Evolutionary conservation across 2,113 vertebrate genomes (phyloP).

Genomic region (Menidia beryllina): DNA sequence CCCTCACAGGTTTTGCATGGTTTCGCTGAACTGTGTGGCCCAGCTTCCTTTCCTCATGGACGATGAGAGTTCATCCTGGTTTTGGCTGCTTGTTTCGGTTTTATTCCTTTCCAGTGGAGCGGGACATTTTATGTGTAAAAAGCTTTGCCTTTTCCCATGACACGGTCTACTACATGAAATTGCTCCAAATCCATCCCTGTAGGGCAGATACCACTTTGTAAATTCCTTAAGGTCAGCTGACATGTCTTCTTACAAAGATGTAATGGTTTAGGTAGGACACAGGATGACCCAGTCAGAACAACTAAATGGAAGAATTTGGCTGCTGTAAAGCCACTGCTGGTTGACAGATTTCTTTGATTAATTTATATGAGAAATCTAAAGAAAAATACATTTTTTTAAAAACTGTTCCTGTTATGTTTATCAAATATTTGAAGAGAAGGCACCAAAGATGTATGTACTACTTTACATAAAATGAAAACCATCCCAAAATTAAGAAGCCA

Average conservation of each 20-base stretch:
- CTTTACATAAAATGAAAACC: too few species aligned
- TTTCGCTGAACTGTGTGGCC: neutral
- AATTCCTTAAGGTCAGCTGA: conserved; percentile 63
- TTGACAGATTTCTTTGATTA: neutral
- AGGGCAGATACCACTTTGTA: conserved; percentile 63
- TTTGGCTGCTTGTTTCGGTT: conserved; percentile 28
- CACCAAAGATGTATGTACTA: too few species aligned
- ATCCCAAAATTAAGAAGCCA: too few species aligned
- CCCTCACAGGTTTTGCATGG: neutral
- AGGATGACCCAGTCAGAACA: conserved; percentile 26
- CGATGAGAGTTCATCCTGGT: conserved; percentile 2
- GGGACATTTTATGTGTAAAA: conserved; percentile 74
- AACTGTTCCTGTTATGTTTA: too few species aligned
- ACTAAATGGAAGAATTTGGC: conserved; percentile 16
- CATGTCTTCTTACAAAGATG: conserved; percentile 44
- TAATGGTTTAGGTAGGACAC: conserved; percentile 38
- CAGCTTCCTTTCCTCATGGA: conserved; percentile 1
- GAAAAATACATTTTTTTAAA: conserved; percentile 2
- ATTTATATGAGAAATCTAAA: too few species aligned
- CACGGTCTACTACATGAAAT: conserved; percentile 59
- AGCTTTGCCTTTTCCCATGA: conserved; percentile 68
- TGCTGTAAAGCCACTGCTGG: neutral
- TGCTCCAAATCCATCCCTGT: conserved; percentile 45
- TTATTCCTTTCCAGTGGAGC: conserved; percentile 27
- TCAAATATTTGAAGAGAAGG: too few species aligned